Conservation (phyloP, 2,797 vertebrate species). For the Carapus acus region DNA sequence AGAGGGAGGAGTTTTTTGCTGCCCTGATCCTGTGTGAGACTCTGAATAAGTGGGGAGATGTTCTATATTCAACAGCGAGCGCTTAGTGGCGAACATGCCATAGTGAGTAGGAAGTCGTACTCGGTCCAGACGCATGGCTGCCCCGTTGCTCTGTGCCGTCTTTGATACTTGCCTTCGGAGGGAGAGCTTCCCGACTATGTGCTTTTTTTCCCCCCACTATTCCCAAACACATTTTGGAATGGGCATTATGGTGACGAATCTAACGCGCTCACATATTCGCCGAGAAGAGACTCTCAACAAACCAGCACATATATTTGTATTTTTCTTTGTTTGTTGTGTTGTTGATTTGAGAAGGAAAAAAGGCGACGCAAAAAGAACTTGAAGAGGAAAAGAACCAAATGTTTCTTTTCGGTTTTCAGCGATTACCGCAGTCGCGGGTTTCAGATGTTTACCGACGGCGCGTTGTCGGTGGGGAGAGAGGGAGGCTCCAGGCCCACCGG, state of each 20-base stretch:
- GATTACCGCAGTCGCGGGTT: constrained; percentile 56
- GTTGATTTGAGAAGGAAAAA: constrained; percentile 48
- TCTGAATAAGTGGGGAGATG: constrained; percentile 37
- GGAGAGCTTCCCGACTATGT: constrained; percentile 74
- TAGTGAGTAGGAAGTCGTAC: constrained; percentile 73
- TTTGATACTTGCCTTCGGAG: constrained; percentile 79
- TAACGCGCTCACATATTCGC: constrained; percentile 65
- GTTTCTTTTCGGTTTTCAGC: constrained; percentile 54
- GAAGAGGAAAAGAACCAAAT: constrained; percentile 59
- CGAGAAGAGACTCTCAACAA: constrained; percentile 70
- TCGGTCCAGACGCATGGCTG: constrained; percentile 67
- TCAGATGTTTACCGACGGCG: constrained; percentile 70
- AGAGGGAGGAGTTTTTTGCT: constrained; percentile 52
- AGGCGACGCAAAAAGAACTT: constrained; percentile 66
- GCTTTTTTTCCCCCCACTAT: constrained; percentile 66
- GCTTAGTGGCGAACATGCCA: constrained; percentile 74
- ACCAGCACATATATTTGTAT: constrained; percentile 77
- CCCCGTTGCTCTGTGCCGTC: constrained; percentile 73
- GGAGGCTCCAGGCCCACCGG: constrained; percentile 44
- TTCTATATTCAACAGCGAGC: constrained; percentile 62
- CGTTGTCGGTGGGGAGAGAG: constrained; percentile 48
- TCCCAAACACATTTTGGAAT: constrained; percentile 65
- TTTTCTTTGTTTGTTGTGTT: constrained; percentile 54
- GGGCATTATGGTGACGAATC: constrained; percentile 70
- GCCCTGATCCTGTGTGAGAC: constrained; percentile 54